phyloP scores from a whole-genome alignment of 2,888 invertebrate genomes.

The Brenthis hecate region DNA sequence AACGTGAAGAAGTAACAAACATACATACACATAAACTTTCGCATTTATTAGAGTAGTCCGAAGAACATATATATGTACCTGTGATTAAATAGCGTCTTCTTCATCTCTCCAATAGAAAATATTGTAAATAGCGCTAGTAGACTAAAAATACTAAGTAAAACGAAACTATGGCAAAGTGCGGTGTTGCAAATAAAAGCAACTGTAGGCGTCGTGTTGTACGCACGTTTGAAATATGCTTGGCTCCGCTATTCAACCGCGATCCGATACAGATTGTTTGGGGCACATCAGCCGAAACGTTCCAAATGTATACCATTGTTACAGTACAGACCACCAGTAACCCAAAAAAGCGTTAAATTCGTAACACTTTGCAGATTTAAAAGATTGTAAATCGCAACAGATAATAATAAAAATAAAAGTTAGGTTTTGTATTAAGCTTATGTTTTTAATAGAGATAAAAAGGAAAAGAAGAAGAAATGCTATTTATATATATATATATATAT shows the following conservation, averaged over 20 bases:
- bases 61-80: not conserved
- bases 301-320: constrained; percentile 10
- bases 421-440: too few relatives aligned
- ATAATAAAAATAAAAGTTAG: too few relatives aligned
- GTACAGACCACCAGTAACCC: not conserved
- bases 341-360: not conserved
- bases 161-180: constrained; percentile 21
- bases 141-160: constrained; percentile 14
- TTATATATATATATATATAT: too few relatives aligned
- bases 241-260: constrained; percentile 41
- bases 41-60: not conserved
- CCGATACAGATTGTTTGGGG: constrained; percentile 45
- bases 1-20: too few relatives aligned
- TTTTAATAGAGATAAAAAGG: too few relatives aligned
- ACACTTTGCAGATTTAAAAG: not conserved
- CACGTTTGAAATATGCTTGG: constrained; percentile 46
- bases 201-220: constrained; percentile 38
- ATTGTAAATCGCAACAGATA: too few relatives aligned
- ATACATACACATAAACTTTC: too few relatives aligned
- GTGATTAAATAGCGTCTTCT: not conserved
- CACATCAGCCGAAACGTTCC: constrained; percentile 14
- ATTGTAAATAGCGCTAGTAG: not conserved
- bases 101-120: constrained; percentile 4
- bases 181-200: constrained; percentile 42
- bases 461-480: too few relatives aligned